A percentile compares a stretch with the other conserved stretches of the same genome.
Conservation (phyloP, 2,888 invertebrate species). For the Acanthosoma haemorrhoidale region DNA sequence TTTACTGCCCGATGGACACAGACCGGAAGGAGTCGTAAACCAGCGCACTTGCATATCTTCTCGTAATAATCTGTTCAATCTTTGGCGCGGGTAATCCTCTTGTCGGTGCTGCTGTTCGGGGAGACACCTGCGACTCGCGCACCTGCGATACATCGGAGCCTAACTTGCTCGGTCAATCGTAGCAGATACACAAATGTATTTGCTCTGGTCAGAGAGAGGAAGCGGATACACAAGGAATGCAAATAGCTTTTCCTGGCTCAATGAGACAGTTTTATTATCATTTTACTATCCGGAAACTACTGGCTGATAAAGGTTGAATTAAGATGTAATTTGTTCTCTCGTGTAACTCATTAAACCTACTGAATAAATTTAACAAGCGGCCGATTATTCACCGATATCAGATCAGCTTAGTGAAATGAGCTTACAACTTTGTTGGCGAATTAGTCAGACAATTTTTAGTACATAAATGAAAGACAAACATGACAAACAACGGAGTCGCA, state of each 20-base stretch:
- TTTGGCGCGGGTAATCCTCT: not conserved
- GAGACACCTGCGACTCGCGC: not conserved
- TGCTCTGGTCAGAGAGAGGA: not conserved
- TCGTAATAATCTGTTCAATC: not conserved
- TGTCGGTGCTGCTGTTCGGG: not conserved
- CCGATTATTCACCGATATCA: no score
- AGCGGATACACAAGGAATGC: not conserved
- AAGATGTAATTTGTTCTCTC: no score
- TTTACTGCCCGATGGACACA: not conserved
- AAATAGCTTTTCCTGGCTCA: not conserved
- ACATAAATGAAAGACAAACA: no score
- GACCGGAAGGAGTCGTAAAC: not conserved
- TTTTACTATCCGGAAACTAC: not conserved
- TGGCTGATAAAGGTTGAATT: no score
- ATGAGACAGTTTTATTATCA: not conserved
- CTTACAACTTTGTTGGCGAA: no score
- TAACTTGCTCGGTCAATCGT: no score
- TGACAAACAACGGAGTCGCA: no score
- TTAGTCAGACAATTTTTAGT: no score
- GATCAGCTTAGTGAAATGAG: no score
- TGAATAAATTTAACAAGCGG: no score
- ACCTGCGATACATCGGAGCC: no score
- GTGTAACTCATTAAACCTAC: no score
- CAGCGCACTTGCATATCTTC: slow-evolving; percentile 5
- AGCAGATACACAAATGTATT: not conserved